These are phyloP conservation scores for Sarcophaga peregrina DNA, from an alignment of 1,140 invertebrate genomes.

Conservation along the genomic window DNA sequence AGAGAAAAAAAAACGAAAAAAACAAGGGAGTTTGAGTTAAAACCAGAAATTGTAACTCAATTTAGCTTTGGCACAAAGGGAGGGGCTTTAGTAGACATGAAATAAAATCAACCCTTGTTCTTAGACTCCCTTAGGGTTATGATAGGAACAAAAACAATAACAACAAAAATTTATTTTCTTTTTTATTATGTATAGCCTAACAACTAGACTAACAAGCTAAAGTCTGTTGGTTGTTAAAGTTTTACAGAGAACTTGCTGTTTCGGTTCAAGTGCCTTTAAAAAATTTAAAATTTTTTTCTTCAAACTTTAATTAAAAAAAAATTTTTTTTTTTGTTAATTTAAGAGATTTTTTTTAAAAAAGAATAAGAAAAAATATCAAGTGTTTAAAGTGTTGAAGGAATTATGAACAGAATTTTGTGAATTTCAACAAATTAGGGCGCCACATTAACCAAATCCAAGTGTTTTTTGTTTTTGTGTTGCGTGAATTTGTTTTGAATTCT, in stretches of 20 bases:
- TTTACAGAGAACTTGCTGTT: too few species aligned
- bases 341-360: too few species aligned
- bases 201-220: too few species aligned
- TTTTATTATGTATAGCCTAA: too few species aligned
- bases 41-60: not conserved
- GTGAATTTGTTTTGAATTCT: not conserved
- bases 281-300: too few species aligned
- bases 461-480: not conserved
- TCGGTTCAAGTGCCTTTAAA: too few species aligned
- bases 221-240: too few species aligned
- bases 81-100: not conserved
- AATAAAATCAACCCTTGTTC: too few species aligned
- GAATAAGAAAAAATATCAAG: conserved; percentile 1
- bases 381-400: conserved; percentile 5
- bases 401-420: not conserved
- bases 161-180: too few species aligned
- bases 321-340: too few species aligned
- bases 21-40: not conserved
- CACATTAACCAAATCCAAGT: conserved; percentile 2
- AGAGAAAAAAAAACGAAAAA: not conserved
- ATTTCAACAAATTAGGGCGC: conserved; percentile 24
- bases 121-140: not conserved
- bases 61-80: not conserved
- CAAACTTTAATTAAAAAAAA: too few species aligned
- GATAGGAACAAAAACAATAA: not conserved